Evolutionary conservation across 2,113 vertebrate species (phyloP), one percentile per base, ranked within the genome.

Genomic region (Oncorhynchus keta): DNA sequence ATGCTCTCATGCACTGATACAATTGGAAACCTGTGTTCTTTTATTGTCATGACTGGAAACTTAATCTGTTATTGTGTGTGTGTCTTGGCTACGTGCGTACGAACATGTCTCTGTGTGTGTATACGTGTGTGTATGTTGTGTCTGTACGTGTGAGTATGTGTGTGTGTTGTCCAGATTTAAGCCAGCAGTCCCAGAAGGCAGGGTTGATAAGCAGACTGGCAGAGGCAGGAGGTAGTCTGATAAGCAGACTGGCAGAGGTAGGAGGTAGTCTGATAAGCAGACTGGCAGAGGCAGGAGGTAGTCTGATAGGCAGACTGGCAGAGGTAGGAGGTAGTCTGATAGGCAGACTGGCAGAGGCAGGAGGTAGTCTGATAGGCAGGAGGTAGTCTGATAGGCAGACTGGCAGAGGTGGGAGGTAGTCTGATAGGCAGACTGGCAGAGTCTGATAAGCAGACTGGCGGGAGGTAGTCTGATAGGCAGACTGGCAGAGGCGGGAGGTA

Each of bases 171-270:
- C 57, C 76, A 66, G 93, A 91, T 92, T 92, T 93, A 93, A 91
- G 86, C 86, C 68, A 93, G 93, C 95, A 90, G 92, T 91, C 89
- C 94, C 92, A 95, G 93, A 92, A 92, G 91, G 94, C 94, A 93
- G 87, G 90, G 93, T 91, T 95, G 94, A 96, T 95, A 95, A 95
- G 95, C 91, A 91, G 83, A 84, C 93, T 92, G 93, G 93, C 91
- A 85, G 86, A 77, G 90, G 90, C 76, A 84, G 84, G 92, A 88
- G 73, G 86, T 85, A 87, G 80, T 85, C 78, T 20, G 28, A 28
- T 28, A 95, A 95, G 95, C 91, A 91, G 83, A 84, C 93, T 92
- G 93, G 93, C 91, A 85, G 86, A 77, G 90, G 90, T 76, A 83
- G 85, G 92, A 88, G 73, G 86, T 85, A 87, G 80, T 85, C 78